These are phyloP conservation scores for Poeciliopsis presidionis DNA, from an alignment of 2,797 vertebrate genomes.

Conservation along the genomic window DNA sequence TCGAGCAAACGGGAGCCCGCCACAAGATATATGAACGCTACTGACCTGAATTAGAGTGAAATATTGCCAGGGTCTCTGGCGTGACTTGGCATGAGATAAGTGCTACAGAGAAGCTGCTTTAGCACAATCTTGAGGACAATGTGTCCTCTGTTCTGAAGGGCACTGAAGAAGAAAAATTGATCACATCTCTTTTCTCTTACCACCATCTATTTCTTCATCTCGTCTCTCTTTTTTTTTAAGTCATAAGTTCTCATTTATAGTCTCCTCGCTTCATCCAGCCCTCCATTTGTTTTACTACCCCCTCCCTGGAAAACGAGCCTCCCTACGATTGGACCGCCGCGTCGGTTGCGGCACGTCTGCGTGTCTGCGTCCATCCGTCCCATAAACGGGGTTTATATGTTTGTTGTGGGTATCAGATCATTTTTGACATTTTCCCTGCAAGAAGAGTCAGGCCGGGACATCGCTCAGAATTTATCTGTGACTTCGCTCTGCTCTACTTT, in stretches of 20 bases:
- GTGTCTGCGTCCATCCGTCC: constrained; percentile 24
- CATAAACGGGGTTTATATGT: constrained; percentile 56
- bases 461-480: constrained; percentile 57
- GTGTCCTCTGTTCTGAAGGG: constrained; percentile 65
- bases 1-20: constrained; percentile 16
- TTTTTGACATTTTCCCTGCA: constrained; percentile 43
- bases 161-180: constrained; percentile 63
- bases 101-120: constrained; percentile 54
- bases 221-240: constrained; percentile 26
- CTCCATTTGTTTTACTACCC: constrained; percentile 32
- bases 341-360: constrained; percentile 9
- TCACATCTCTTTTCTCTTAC: constrained; percentile 47
- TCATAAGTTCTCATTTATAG: constrained; percentile 46
- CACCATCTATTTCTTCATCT: constrained; percentile 34
- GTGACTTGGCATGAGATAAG: constrained; percentile 72
- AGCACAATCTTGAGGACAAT: constrained; percentile 64
- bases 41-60: constrained; percentile 71
- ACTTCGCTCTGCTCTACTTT: constrained; percentile 56
- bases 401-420: constrained; percentile 58
- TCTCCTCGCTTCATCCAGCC: constrained; percentile 35
- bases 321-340: constrained; percentile 7
- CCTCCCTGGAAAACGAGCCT: constrained; percentile 12
- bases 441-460: constrained; percentile 30
- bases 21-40: constrained; percentile 46
- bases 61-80: constrained; percentile 60